Evolutionary conservation across 2,113 vertebrate genomes (phyloP).

Genomic region (Solea senegalensis): DNA sequence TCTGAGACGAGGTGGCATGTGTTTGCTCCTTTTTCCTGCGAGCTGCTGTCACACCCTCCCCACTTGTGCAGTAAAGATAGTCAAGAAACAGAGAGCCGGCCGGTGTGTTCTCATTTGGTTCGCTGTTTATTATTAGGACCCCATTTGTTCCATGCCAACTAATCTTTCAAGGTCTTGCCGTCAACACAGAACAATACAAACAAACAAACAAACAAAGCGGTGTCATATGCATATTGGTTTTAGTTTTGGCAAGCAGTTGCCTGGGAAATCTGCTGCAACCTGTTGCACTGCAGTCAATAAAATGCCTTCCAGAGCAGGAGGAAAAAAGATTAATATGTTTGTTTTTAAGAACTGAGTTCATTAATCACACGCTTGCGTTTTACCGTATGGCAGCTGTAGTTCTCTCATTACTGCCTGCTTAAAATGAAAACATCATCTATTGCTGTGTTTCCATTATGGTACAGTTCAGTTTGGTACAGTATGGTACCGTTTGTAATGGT

Average conservation of each 20-base stretch:
- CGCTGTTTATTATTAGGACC: slow-evolving; percentile 61
- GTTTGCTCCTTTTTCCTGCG: slow-evolving; percentile 21
- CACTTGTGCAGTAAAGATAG: slow-evolving; percentile 9
- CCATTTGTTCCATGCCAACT: slow-evolving; percentile 60
- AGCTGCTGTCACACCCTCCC: slow-evolving; percentile 15
- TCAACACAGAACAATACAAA: slow-evolving; percentile 48
- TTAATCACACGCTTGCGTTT: slow-evolving; percentile 15
- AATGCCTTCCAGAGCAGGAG: slow-evolving; percentile 7
- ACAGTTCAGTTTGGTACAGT: no score
- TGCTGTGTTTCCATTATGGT: no score
- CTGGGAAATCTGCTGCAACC: not conserved
- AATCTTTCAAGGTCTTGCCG: slow-evolving; percentile 48
- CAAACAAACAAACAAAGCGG: slow-evolving; percentile 58
- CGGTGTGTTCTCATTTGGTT: slow-evolving; percentile 29
- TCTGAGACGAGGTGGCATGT: slow-evolving; percentile 29
- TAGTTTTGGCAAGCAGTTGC: slow-evolving; percentile 30
- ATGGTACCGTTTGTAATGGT: no score
- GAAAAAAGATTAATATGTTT: slow-evolving; percentile 23
- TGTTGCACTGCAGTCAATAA: slow-evolving; percentile 32
- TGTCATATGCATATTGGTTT: slow-evolving; percentile 22
- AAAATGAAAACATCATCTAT: no score
- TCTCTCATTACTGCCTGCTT: not conserved
- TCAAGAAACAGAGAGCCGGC: slow-evolving; percentile 16
- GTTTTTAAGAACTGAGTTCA: slow-evolving; percentile 19
- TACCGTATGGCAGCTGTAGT: not conserved